Evolutionary conservation across 2,888 invertebrate genomes (phyloP).

Genomic region (Microchrysa polita): DNA sequence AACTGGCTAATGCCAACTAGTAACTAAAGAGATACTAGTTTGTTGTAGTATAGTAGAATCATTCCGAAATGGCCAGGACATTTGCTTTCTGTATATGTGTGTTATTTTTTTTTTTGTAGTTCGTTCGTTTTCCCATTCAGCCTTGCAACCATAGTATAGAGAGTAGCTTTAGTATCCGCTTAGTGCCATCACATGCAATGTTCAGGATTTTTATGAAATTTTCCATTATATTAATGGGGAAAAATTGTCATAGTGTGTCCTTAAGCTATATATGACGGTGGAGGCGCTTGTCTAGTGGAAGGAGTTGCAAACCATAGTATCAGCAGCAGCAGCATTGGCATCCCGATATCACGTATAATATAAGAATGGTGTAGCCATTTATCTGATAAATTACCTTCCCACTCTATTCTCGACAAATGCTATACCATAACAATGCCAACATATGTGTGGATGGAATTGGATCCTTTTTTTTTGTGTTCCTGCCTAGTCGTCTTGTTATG

Average conservation of each 20-base stretch:
- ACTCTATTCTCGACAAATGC: background rate
- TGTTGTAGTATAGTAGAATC: no score
- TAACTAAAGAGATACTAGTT: background rate
- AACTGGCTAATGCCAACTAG: slow-evolving; percentile 9
- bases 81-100: background rate
- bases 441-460: no score
- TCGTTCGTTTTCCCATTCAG: no score
- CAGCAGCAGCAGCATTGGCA: background rate
- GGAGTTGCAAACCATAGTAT: no score
- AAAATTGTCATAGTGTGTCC: slow-evolving; percentile 20
- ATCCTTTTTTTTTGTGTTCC: no score
- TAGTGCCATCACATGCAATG: slow-evolving; percentile 6
- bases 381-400: slow-evolving; percentile 5
- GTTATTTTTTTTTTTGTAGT: no score
- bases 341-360: background rate
- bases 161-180: background rate
- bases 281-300: no score
- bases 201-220: slow-evolving; percentile 13
- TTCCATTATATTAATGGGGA: slow-evolving; percentile 16
- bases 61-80: background rate
- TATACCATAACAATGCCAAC: background rate
- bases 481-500: no score
- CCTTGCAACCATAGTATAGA: background rate
- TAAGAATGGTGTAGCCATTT: slow-evolving; percentile 7
- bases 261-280: no score